Evolutionary conservation across 2,888 invertebrate species (phyloP).

Genomic region (Apodemia duryi): DNA sequence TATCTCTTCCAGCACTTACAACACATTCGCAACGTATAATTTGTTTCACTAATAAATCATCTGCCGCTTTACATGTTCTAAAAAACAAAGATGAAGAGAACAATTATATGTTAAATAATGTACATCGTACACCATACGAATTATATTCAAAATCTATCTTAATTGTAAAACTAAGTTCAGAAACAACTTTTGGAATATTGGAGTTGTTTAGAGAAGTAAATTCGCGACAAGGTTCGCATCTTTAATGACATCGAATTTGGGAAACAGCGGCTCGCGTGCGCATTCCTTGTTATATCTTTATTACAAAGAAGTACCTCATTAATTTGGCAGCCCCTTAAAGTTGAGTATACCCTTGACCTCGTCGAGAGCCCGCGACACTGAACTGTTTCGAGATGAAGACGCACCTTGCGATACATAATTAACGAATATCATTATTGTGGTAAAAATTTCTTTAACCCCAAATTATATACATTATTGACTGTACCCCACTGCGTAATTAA

Average conservation of each 20-base stretch:
- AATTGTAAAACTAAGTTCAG: conserved; percentile 25
- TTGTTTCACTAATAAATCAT: no score
- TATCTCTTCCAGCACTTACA: no score
- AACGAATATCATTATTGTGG: conserved; percentile 73
- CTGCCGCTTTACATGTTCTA: no score
- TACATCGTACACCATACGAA: background rate
- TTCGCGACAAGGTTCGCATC: conserved; percentile 65
- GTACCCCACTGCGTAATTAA: background rate
- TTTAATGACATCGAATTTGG: conserved; percentile 72
- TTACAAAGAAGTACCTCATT: conserved; percentile 80
- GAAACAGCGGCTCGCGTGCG: conserved; percentile 66
- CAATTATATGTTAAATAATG: background rate
- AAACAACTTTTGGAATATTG: conserved; percentile 44
- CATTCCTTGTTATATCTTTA: conserved; percentile 80
- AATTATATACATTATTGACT: background rate
- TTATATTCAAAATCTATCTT: background rate
- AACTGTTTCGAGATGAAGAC: conserved; percentile 63
- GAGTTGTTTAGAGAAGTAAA: conserved; percentile 66
- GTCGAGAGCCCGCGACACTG: conserved; percentile 66
- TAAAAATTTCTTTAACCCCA: conserved; percentile 46
- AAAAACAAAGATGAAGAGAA: background rate
- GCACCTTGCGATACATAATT: conserved; percentile 76
- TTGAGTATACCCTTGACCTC: conserved; percentile 77
- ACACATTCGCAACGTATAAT: no score
- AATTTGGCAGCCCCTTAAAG: conserved; percentile 79